phyloP scores from a whole-genome alignment of 2,113 vertebrate genomes.

The Toxotes chatareus region DNA sequence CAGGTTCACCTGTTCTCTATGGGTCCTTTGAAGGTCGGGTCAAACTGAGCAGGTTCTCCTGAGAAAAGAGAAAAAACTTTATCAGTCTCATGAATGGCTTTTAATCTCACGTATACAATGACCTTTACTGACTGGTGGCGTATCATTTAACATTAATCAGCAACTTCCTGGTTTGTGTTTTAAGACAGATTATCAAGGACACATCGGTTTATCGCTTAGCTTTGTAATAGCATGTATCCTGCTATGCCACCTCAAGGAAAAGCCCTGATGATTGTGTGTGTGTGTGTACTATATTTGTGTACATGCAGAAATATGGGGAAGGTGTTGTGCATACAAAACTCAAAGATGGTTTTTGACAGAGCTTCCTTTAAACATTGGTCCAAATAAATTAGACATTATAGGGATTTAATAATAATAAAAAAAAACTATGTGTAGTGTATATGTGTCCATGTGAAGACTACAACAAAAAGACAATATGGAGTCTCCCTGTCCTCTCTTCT shows the following conservation, averaged over 20 bases:
- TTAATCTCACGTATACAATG: not conserved
- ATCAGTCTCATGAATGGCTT: not conserved
- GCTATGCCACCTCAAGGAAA: not conserved
- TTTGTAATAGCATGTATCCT: not conserved
- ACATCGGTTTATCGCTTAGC: not conserved
- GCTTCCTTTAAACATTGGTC: not conserved
- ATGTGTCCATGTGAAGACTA: not conserved
- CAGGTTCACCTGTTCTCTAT: conserved; percentile 88
- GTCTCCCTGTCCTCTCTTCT: no score
- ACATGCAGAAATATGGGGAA: not conserved
- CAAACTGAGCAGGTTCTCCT: conserved; percentile 86
- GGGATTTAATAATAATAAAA: no score
- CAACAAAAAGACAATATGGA: no score
- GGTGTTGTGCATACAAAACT: not conserved
- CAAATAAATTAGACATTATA: no score
- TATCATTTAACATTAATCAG: not conserved
- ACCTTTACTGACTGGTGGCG: not conserved
- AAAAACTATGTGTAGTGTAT: not conserved
- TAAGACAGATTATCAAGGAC: conserved; percentile 9
- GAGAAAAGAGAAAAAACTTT: conserved; percentile 14
- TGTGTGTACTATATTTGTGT: not conserved
- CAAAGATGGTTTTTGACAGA: not conserved
- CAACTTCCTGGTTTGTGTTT: conserved; percentile 23
- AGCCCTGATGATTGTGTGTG: not conserved
- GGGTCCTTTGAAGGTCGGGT: conserved; percentile 88